phyloP scores from a whole-genome alignment of 2,888 invertebrate species.

The Dynastes maya region DNA sequence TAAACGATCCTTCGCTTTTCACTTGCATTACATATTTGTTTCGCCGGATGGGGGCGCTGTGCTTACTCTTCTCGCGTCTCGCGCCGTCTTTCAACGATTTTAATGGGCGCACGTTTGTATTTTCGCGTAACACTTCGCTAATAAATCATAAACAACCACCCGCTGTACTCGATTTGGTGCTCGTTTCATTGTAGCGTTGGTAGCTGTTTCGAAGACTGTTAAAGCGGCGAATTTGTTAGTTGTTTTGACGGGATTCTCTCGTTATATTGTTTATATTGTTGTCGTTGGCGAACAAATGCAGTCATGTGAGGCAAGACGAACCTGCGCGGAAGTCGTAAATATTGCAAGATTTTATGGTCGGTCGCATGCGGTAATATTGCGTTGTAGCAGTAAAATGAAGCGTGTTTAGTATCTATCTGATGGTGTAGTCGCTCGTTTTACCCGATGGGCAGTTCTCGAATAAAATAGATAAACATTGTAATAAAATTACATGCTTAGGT shows the following conservation, averaged over 20 bases:
- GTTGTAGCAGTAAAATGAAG: background rate
- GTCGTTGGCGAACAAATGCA: background rate
- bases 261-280: background rate
- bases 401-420: conserved; percentile 14
- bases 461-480: conserved; percentile 23
- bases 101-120: background rate
- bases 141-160: background rate
- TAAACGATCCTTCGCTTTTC: background rate
- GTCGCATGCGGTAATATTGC: background rate
- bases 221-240: too few species aligned
- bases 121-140: background rate
- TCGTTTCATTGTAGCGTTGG: too few species aligned
- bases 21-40: background rate
- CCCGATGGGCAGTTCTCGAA: background rate
- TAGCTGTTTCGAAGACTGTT: too few species aligned
- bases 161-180: too few species aligned
- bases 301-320: background rate
- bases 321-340: conserved; percentile 3
- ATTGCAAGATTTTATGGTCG: conserved; percentile 21
- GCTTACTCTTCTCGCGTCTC: too few species aligned
- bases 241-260: background rate
- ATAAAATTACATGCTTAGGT: background rate
- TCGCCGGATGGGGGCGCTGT: too few species aligned
- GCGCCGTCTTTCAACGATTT: too few species aligned
- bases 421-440: background rate